These are phyloP conservation scores for Henicopernis longicauda DNA, from an alignment of 2,113 vertebrate species.

Conservation along the genomic window DNA sequence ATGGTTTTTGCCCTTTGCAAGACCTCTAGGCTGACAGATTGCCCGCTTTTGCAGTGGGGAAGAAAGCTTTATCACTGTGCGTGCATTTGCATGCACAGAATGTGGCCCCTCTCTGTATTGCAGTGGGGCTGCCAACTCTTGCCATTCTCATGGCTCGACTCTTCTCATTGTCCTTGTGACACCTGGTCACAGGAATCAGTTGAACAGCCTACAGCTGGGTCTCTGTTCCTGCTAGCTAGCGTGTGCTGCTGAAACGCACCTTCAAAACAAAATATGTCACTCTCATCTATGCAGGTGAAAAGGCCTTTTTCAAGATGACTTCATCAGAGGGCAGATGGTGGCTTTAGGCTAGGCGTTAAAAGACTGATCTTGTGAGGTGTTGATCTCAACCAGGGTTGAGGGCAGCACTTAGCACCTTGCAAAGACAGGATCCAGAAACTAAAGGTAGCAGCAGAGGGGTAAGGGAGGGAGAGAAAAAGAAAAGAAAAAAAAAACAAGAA, in stretches of 20 bases:
- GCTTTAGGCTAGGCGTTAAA: background rate
- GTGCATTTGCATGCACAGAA: background rate
- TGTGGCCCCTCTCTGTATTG: background rate
- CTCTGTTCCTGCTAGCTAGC: background rate
- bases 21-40: background rate
- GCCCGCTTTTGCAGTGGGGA: background rate
- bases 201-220: background rate
- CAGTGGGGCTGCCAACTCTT: background rate
- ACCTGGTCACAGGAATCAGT: background rate
- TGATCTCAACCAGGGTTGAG: background rate
- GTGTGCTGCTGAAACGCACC: background rate
- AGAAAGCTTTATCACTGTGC: background rate
- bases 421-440: background rate
- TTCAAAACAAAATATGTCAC: background rate
- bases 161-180: conserved; percentile 14
- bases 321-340: background rate
- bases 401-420: background rate
- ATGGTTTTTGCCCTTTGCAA: background rate
- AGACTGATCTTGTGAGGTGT: background rate
- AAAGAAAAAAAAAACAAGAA: background rate
- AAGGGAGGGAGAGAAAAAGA: background rate
- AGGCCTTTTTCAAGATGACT: background rate
- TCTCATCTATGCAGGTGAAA: conserved; percentile 4
- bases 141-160: background rate
- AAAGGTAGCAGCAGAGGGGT: background rate